These are phyloP conservation scores for Gymnoscopelus braueri DNA, from an alignment of 2,797 vertebrate genomes.

Conservation along the genomic window DNA sequence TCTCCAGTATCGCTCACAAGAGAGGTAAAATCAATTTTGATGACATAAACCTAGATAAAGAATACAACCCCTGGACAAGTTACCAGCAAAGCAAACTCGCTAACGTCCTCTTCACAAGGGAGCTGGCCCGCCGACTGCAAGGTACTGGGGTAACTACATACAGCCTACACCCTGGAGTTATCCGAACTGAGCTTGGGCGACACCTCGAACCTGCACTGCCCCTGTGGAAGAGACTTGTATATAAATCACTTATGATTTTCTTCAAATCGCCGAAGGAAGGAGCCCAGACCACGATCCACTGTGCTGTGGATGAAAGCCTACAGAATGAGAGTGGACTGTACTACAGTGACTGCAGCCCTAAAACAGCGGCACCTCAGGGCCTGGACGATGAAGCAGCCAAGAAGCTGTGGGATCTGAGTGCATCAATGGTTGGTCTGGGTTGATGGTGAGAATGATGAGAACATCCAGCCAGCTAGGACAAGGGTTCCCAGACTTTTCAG, in stretches of 20 bases:
- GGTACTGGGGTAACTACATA: slow-evolving; percentile 77
- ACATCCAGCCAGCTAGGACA: too few species aligned
- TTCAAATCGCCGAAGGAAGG: slow-evolving; percentile 75
- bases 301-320: slow-evolving; percentile 79
- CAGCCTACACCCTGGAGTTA: slow-evolving; percentile 80
- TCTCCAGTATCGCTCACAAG: slow-evolving; percentile 71
- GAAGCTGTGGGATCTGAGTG: slow-evolving; percentile 81
- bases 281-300: slow-evolving; percentile 83
- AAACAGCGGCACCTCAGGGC: slow-evolving; percentile 69
- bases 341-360: slow-evolving; percentile 76
- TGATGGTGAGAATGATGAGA: too few species aligned
- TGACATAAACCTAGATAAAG: slow-evolving; percentile 77
- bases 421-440: slow-evolving; percentile 75
- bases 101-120: slow-evolving; percentile 77
- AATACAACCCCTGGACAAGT: slow-evolving; percentile 60
- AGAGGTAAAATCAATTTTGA: slow-evolving; percentile 76
- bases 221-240: slow-evolving; percentile 64
- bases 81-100: slow-evolving; percentile 81
- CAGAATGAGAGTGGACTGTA: slow-evolving; percentile 73
- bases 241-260: slow-evolving; percentile 29
- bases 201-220: slow-evolving; percentile 55
- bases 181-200: slow-evolving; percentile 74
- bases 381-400: slow-evolving; percentile 58
- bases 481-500: too few species aligned
- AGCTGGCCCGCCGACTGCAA: slow-evolving; percentile 71